Evolutionary conservation across 2,797 vertebrate species (phyloP), one percentile per base, ranked within the genome.

Genomic region (Garrulus glandarius): DNA sequence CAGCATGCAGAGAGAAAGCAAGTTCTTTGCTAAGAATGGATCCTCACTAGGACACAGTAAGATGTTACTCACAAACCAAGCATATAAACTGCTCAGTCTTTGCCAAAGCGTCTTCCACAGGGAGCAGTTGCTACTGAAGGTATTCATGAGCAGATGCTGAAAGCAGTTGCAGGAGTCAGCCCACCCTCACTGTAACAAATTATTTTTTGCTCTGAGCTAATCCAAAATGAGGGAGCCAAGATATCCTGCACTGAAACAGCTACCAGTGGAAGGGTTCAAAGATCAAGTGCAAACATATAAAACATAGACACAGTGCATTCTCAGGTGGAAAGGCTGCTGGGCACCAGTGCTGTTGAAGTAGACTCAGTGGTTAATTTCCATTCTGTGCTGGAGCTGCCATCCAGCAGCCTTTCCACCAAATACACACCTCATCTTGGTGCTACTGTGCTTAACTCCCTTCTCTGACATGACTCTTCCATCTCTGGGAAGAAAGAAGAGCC

Each of bases 271-370:
- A 93, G 41, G 13, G 15, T 16, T 70, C 60, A 68, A 57, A 87
- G 57, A 53, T 27, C 13, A 70, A 86, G 8, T n/a, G 34, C 34
- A 68, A 90, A 65, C 20, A 61, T 8, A 34, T 11, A 55, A 57
- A 84, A 27, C 14, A 22, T 1, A 69, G n/a, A 44, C 1, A 2
- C 6, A 44, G 34, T 11, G 0, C 30, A n/a, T n/a, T n/a, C n/a
- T n/a, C n/a, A n/a, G n/a, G n/a, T n/a, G n/a, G n/a, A n/a, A n/a
- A n/a, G n/a, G 36, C 39, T 2, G 1, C 37, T 43, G 13, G 23
- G 23, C 8, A 7, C 47, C 52, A 53, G 23, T 13, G 14, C 39
- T 56, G 41, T 70, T 67, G 80, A 37, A 10, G 22, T 11, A 22
- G 39, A 75, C 69, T n/a, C 49, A 43, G 32, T 6, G 13, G 18